Base-by-base conservation (phyloP, 2,797 vertebrate genomes). In the Eupleurogrammus muticus region DNA sequence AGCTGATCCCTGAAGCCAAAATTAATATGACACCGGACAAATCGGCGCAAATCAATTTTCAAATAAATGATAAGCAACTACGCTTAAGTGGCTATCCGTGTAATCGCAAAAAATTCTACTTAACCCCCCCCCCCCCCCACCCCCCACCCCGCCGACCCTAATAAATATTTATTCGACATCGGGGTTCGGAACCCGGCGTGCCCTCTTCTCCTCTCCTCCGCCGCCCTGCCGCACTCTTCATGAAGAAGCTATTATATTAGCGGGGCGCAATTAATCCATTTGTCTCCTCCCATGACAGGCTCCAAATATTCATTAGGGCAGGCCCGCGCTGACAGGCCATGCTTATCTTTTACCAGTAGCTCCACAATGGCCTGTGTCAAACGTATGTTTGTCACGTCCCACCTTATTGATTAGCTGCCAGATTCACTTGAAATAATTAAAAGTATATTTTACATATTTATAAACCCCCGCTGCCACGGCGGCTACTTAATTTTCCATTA, bases 361-460 rank as follows among this genome's bases (percentile, higher is more conserved):
- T 91, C 81, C 77, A 94, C 94, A 92, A 79, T 88, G 88, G 91
- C 81, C 83, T 56, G 76, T 90, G 94, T 96, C 95, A 93, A 89
- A 89, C 84, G 90, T 47, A 92, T 89, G 91, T 90, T 93, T 90
- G 94, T 94, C 95, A 94, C 82, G 87, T 93, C 91, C 83, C 75
- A 57, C 75, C 65, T 90, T 93, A 96, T 92, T 90, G 95, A 96
- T 95, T 91, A 93, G 72, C 90, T 87, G 95, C 90, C 95, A 87
- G 89, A 92, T 93, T 92, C 84, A 91, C 92, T 93, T 93, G 91
- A 94, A 94, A 94, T 95, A 95, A 96, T 95, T 95, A 94, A 94
- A 95, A 95, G 84, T 84, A 87, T 94, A 95, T 95, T 95, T 92
- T 94, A 95, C 93, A 92, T 94, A 94, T 95, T 95, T 94, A 96